Evolutionary conservation across 2,888 invertebrate species (phyloP).

Genomic region (Therioaphis trifolii): DNA sequence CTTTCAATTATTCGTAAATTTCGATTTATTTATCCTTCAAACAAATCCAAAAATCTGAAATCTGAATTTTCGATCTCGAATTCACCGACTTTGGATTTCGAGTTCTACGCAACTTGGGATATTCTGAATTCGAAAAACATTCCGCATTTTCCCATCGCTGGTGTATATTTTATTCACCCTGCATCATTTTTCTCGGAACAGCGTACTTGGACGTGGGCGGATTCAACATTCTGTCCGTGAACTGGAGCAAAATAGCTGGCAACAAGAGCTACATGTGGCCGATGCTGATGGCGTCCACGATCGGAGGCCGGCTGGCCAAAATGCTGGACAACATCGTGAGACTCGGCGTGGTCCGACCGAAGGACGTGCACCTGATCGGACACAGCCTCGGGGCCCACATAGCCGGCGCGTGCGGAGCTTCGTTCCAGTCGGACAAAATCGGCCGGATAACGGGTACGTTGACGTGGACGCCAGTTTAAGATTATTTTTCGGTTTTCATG

Average conservation of each 20-base stretch:
- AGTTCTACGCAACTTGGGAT: no score
- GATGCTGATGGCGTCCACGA: conserved; percentile 78
- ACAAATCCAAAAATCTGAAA: no score
- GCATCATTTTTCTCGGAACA: neutral
- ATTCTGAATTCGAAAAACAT: no score
- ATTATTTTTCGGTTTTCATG: no score
- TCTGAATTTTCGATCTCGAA: no score
- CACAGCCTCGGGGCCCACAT: conserved; percentile 64
- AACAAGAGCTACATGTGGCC: conserved; percentile 78
- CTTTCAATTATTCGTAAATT: no score
- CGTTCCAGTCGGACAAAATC: conserved; percentile 10
- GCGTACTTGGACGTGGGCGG: conserved; percentile 69
- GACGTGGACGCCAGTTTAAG: no score
- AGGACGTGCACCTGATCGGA: conserved; percentile 68
- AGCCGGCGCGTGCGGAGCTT: conserved; percentile 50
- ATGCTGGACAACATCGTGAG: conserved; percentile 73
- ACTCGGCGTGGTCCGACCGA: conserved; percentile 73
- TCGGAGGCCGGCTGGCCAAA: conserved; percentile 77
- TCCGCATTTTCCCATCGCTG: no score
- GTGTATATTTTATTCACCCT: no score
- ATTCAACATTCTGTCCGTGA: conserved; percentile 80
- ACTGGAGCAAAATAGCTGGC: conserved; percentile 81
- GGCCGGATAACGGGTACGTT: conserved; percentile 62
- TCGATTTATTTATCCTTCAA: no score
- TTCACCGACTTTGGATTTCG: no score